Evolutionary conservation across 1,140 invertebrate species (phyloP).

Genomic region (Aphelinus certus): DNA sequence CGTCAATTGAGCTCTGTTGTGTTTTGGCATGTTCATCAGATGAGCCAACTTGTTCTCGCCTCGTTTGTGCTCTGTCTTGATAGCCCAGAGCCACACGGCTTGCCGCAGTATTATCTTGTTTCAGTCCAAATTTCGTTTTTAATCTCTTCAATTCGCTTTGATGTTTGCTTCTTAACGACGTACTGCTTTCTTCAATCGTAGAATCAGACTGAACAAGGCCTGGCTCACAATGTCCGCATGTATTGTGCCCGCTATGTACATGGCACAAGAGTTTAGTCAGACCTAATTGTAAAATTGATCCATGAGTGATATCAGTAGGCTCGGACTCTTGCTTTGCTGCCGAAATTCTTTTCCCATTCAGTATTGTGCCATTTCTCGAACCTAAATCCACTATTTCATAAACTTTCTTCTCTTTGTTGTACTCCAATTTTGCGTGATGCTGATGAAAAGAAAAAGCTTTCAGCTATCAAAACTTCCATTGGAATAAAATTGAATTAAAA

Average conservation of each 20-base stretch:
- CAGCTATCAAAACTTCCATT: slow-evolving; percentile 2
- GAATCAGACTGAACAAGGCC: slow-evolving; percentile 70
- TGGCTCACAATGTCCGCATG: slow-evolving; percentile 90
- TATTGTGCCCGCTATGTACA: slow-evolving; percentile 84
- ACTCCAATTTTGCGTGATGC: slow-evolving; percentile 81
- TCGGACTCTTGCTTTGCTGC: slow-evolving; percentile 76
- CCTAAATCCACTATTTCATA: slow-evolving; percentile 84
- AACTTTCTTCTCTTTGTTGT: slow-evolving; percentile 68
- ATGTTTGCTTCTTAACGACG: slow-evolving; percentile 59
- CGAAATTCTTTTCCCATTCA: slow-evolving; percentile 83
- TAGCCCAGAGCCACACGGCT: slow-evolving; percentile 67
- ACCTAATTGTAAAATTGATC: slow-evolving; percentile 78
- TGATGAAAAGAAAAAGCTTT: slow-evolving; percentile 46
- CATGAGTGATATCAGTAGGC: slow-evolving; percentile 73
- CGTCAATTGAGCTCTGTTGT: slow-evolving; percentile 78
- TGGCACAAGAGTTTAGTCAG: slow-evolving; percentile 84
- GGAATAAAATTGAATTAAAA: neutral
- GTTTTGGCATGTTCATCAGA: slow-evolving; percentile 85
- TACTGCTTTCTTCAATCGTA: slow-evolving; percentile 36
- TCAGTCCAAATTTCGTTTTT: slow-evolving; percentile 84
- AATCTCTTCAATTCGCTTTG: slow-evolving; percentile 80
- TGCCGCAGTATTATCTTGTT: slow-evolving; percentile 65
- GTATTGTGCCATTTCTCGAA: slow-evolving; percentile 86
- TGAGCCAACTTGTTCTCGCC: slow-evolving; percentile 82
- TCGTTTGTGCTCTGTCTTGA: slow-evolving; percentile 81